Conservation (phyloP, 2,797 vertebrate species). For the Pseudochaenichthys georgianus region DNA sequence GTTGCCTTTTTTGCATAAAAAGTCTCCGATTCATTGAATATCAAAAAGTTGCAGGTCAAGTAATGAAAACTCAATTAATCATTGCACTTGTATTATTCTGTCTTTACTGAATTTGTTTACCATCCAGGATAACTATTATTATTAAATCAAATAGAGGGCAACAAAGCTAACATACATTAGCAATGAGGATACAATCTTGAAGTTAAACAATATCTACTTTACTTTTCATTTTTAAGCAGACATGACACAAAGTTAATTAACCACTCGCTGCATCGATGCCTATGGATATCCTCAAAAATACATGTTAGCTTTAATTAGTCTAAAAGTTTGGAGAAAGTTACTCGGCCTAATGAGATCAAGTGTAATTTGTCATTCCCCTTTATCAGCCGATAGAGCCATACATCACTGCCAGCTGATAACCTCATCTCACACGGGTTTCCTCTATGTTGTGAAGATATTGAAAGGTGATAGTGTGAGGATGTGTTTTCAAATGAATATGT, state of each 20-base stretch:
- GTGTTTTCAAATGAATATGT: constrained; percentile 26
- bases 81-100: no score
- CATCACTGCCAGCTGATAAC: constrained; percentile 35
- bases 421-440: constrained; percentile 15
- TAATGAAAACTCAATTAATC: no score
- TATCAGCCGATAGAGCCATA: constrained; percentile 14
- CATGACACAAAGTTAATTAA: neutral
- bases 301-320: neutral
- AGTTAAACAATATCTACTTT: neutral
- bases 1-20: no score
- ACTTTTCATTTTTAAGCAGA: neutral
- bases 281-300: neutral
- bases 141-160: no score
- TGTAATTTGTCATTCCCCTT: constrained; percentile 36
- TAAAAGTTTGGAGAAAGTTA: constrained; percentile 6
- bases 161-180: no score
- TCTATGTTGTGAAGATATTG: constrained; percentile 4
- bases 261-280: neutral
- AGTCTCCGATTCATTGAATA: no score
- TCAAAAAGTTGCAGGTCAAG: no score
- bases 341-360: constrained; percentile 17
- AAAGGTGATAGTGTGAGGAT: constrained; percentile 28
- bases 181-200: neutral
- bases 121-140: no score
- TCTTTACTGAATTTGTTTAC: no score